Evolutionary conservation across 2,888 invertebrate genomes (phyloP).

Genomic region (Phyllotreta cruciferae): DNA sequence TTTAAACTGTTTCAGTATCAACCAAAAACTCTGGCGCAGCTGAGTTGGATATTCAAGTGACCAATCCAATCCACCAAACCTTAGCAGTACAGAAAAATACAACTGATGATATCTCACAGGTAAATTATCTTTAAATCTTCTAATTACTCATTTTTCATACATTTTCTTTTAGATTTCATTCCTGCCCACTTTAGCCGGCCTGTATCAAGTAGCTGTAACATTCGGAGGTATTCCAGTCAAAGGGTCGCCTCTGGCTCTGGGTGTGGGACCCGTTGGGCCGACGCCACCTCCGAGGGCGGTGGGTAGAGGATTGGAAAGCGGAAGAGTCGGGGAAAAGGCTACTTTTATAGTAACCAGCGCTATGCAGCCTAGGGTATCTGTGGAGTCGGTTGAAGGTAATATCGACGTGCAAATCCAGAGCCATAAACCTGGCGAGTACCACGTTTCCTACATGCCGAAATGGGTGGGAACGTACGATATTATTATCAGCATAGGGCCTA

Average conservation of each 20-base stretch:
- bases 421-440: slow-evolving; percentile 77
- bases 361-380: slow-evolving; percentile 70
- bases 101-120: slow-evolving; percentile 75
- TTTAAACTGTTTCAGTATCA: slow-evolving; percentile 65
- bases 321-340: slow-evolving; percentile 74
- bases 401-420: slow-evolving; percentile 66
- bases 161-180: slow-evolving; percentile 75
- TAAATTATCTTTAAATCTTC: slow-evolving; percentile 59
- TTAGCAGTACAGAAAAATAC: slow-evolving; percentile 79
- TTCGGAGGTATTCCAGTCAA: slow-evolving; percentile 71
- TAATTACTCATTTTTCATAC: neutral
- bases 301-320: slow-evolving; percentile 73
- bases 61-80: slow-evolving; percentile 84
- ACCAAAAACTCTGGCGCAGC: slow-evolving; percentile 84
- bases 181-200: slow-evolving; percentile 84
- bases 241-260: slow-evolving; percentile 65
- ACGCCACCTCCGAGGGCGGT: slow-evolving; percentile 67
- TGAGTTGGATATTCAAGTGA: slow-evolving; percentile 85
- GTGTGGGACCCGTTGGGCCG: slow-evolving; percentile 69
- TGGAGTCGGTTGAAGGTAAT: slow-evolving; percentile 61
- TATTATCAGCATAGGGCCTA: slow-evolving; percentile 67
- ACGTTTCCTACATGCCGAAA: slow-evolving; percentile 88
- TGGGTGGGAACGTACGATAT: slow-evolving; percentile 94
- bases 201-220: slow-evolving; percentile 70
- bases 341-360: slow-evolving; percentile 73